These are phyloP conservation scores for Platycheirus albimanus DNA, from an alignment of 2,888 invertebrate species.

Conservation along the genomic window DNA sequence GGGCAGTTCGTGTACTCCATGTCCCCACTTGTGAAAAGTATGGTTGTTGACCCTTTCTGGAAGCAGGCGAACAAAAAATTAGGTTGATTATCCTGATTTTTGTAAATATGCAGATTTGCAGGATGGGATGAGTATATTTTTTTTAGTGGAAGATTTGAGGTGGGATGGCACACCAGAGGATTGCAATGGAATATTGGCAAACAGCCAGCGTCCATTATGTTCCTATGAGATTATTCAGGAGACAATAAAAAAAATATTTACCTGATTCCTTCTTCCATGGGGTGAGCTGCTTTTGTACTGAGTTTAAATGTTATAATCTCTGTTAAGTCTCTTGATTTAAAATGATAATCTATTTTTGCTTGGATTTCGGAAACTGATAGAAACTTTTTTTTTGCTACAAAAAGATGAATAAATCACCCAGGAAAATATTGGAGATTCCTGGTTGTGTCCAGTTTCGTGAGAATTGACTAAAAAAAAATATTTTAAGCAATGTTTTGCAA, in stretches of 20 bases:
- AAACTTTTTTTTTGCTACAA: too few relatives aligned
- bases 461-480: too few relatives aligned
- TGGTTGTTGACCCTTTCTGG: conserved; percentile 70
- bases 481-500: too few relatives aligned
- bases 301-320: too few relatives aligned
- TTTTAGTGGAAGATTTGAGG: conserved; percentile 31
- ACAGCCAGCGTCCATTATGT: conserved; percentile 46
- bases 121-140: conserved; percentile 36
- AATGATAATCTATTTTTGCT: too few relatives aligned
- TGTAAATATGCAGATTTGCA: conserved; percentile 72
- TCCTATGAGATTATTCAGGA: conserved; percentile 34
- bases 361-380: too few relatives aligned
- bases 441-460: too few relatives aligned
- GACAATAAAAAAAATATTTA: conserved; percentile 4
- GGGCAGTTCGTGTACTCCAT: conserved; percentile 44
- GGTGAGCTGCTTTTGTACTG: too few relatives aligned
- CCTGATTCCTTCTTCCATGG: too few relatives aligned
- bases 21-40: conserved; percentile 48
- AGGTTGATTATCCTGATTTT: conserved; percentile 74
- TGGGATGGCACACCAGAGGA: conserved; percentile 24
- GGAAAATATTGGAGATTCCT: too few relatives aligned
- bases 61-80: conserved; percentile 52
- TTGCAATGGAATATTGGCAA: conserved; percentile 53
- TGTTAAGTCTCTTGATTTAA: too few relatives aligned
- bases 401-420: too few relatives aligned